These are phyloP conservation scores for Pandion haliaetus DNA, from an alignment of 2,113 vertebrate species.

Conservation along the genomic window DNA sequence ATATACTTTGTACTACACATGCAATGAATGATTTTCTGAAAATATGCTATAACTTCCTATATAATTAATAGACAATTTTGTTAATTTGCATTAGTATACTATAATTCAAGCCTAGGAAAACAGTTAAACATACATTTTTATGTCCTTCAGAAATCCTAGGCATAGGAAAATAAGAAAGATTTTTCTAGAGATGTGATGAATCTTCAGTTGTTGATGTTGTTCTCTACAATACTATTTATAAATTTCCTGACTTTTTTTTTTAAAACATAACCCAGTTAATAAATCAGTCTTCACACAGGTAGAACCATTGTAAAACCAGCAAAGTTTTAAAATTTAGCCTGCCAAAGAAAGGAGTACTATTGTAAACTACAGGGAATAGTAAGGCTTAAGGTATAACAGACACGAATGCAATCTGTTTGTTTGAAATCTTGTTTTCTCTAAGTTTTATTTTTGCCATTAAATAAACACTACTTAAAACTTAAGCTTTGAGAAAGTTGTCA, in stretches of 20 bases:
- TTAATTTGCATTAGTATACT: neutral
- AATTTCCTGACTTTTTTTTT: neutral
- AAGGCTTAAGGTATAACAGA: neutral
- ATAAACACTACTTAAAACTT: neutral
- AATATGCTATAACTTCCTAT: neutral
- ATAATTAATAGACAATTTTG: neutral
- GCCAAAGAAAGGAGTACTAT: neutral
- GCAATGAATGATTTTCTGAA: neutral
- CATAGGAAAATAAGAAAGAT: neutral
- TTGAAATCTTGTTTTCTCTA: neutral
- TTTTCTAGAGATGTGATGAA: neutral
- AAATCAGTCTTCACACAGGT: neutral
- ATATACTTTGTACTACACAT: neutral
- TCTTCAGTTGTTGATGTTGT: neutral
- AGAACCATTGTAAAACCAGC: neutral
- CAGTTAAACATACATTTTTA: neutral
- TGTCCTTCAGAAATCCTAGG: neutral
- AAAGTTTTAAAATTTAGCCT: neutral
- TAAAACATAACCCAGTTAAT: neutral
- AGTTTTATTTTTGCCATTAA: neutral
- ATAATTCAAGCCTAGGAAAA: neutral
- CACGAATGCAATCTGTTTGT: neutral
- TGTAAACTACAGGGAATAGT: neutral
- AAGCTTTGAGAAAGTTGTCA: neutral
- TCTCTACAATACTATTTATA: neutral